phyloP scores from a whole-genome alignment of 2,888 invertebrate species.

The Conchocele bisecta region DNA sequence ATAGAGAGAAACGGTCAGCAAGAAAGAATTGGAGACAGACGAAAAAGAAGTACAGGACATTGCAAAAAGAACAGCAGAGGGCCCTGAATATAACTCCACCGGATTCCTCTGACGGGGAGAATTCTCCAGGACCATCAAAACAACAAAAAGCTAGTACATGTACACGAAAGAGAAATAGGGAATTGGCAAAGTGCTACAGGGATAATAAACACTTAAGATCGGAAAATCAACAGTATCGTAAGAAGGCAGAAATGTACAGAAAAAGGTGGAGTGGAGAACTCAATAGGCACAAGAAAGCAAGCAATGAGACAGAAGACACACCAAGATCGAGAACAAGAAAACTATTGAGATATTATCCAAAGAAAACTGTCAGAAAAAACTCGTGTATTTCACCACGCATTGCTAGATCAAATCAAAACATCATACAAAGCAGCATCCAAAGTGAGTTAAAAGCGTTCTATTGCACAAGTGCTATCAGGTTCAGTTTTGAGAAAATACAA shows the following conservation, averaged over 20 bases:
- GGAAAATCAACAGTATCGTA: too few relatives aligned
- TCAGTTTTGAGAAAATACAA: constrained; percentile 11
- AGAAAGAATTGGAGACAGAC: constrained; percentile 34
- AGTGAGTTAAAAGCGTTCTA: constrained; percentile 4
- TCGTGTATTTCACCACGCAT: constrained; percentile 7
- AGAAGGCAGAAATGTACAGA: too few relatives aligned
- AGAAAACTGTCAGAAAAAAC: constrained; percentile 23
- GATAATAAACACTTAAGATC: constrained; percentile 12
- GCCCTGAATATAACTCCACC: constrained; percentile 6
- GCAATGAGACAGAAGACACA: constrained; percentile 11
- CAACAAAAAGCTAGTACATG: constrained; percentile 15
- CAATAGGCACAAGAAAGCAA: neutral
- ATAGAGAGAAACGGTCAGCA: constrained; percentile 18
- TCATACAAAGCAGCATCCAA: constrained; percentile 5
- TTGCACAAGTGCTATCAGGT: neutral
- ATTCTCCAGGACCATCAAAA: neutral
- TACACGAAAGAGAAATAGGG: constrained; percentile 7
- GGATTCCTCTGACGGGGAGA: neutral
- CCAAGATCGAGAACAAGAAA: constrained; percentile 34
- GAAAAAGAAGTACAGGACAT: constrained; percentile 22
- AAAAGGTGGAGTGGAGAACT: too few relatives aligned
- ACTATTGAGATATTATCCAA: constrained; percentile 16
- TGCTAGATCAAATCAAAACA: constrained; percentile 27
- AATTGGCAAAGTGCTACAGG: constrained; percentile 30
- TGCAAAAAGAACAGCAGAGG: too few relatives aligned